Evolutionary conservation across 1,140 invertebrate genomes (phyloP), one percentile per base, ranked within the genome.

Genomic region (Neodiprion virginianus): DNA sequence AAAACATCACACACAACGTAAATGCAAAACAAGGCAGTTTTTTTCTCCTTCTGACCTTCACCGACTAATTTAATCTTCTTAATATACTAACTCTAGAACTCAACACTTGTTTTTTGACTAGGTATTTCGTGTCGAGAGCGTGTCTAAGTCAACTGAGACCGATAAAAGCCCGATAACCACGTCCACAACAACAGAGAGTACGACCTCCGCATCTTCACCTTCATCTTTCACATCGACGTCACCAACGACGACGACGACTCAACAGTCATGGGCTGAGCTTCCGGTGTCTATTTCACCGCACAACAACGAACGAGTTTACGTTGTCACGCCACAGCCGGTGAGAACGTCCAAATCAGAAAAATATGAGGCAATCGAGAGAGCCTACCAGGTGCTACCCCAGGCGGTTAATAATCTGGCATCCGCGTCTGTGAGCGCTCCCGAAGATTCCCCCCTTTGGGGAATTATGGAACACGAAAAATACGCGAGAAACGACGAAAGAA

Each of bases 281-380:
- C 89, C 93, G 82, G 90, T 93, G n/a, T 92, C 93, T 10, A 92
- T 94, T 78, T 92, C 93, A 3, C 90, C 93, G 48, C 84, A 92
- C 65, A 94, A 93, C 7, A 94, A 93, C 77, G 94, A 95, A 86
- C 93, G 93, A 84, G 90, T 95, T 0, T 95, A 95, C 79, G 92
- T 95, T 10, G 94, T 95, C 1, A 95, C 94, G 4, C 93, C 94
- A 9, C 91, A 93, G 75, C 89, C 93, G 12, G 49, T 76, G 66
- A 77, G 50, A 68, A 72, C 48, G 8, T 23, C 40, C 14, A 61
- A 3, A 40, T 68, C 7, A 47, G 48, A 71, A 5, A 48, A 71
- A 76, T 84, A 78, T 48, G 83, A 83, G 7, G 79, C 80, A 8
- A 83, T 87, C 17, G 88, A 88, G 61, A 82, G 82, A 53, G 86